Conservation (phyloP, 2,113 vertebrate genomes). For the Conger conger region DNA sequence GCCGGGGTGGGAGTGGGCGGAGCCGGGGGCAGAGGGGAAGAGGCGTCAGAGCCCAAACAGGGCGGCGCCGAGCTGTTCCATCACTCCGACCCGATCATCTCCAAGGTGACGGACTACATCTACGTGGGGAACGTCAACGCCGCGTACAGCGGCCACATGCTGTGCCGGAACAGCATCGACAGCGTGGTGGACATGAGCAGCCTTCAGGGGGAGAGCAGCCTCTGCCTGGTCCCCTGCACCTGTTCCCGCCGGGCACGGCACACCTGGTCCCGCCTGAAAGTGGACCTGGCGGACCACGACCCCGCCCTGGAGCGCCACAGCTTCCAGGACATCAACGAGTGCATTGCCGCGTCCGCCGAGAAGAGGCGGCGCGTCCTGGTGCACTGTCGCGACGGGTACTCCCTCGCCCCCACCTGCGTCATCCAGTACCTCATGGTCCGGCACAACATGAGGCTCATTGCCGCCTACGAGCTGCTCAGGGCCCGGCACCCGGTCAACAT, state of each 20-base stretch:
- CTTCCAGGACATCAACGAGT: conserved; percentile 75
- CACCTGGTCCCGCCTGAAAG: conserved; percentile 76
- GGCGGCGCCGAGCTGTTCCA: conserved; percentile 54
- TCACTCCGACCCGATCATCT: conserved; percentile 69
- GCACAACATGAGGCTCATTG: conserved; percentile 74
- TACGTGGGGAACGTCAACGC: conserved; percentile 74
- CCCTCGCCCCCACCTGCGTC: conserved; percentile 68
- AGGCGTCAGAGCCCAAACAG: conserved; percentile 37
- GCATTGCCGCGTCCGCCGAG: conserved; percentile 65
- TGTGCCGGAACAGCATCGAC: conserved; percentile 74
- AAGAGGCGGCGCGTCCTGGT: conserved; percentile 75
- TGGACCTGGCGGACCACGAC: conserved; percentile 63
- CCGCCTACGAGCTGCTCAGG: conserved; percentile 71
- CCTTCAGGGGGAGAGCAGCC: conserved; percentile 56
- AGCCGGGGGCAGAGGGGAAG: conserved; percentile 30
- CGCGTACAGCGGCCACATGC: conserved; percentile 59
- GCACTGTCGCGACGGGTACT: conserved; percentile 75
- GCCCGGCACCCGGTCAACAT: conserved; percentile 73
- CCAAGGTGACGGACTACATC: conserved; percentile 73
- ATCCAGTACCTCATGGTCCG: conserved; percentile 78
- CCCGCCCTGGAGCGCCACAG: conserved; percentile 62
- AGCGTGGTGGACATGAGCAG: conserved; percentile 76
- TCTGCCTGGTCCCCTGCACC: conserved; percentile 69
- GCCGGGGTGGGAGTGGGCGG: conserved; percentile 50
- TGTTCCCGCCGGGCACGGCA: conserved; percentile 66